These are phyloP conservation scores for Ectobius pallidus DNA, from an alignment of 2,888 invertebrate species.

Conservation along the genomic window DNA sequence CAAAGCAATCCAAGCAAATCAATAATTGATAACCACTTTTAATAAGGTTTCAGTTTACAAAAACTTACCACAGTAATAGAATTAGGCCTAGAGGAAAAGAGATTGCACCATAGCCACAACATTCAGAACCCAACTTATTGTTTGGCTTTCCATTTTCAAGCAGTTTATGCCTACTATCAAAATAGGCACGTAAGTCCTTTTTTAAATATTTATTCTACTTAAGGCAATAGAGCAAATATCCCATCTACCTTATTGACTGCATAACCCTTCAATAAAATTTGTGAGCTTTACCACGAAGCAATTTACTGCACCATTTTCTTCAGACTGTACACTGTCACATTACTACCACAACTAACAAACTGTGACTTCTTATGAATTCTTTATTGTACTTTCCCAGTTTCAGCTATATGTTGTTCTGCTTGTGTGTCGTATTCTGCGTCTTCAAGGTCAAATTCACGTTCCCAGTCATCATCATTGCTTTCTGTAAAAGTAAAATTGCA, in stretches of 20 bases:
- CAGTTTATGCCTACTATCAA: neutral
- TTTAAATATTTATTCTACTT: neutral
- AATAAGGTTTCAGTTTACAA: no score
- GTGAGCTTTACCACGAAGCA: neutral
- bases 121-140: neutral
- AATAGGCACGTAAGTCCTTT: conserved; percentile 2
- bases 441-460: conserved; percentile 62
- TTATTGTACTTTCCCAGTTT: conserved; percentile 9
- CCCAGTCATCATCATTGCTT: conserved; percentile 55
- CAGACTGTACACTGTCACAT: neutral
- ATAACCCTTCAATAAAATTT: neutral
- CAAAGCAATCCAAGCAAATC: no score
- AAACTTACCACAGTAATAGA: no score
- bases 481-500: conserved; percentile 42
- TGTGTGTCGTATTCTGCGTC: conserved; percentile 25
- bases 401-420: conserved; percentile 17
- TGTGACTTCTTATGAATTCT: no score
- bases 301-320: neutral
- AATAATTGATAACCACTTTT: no score
- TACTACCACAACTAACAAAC: no score
- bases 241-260: neutral
- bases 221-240: neutral
- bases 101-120: neutral
- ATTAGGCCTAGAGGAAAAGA: neutral
- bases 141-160: neutral